These are phyloP conservation scores for Chloroceryle amazona DNA, from an alignment of 2,797 vertebrate genomes.

Conservation along the genomic window DNA sequence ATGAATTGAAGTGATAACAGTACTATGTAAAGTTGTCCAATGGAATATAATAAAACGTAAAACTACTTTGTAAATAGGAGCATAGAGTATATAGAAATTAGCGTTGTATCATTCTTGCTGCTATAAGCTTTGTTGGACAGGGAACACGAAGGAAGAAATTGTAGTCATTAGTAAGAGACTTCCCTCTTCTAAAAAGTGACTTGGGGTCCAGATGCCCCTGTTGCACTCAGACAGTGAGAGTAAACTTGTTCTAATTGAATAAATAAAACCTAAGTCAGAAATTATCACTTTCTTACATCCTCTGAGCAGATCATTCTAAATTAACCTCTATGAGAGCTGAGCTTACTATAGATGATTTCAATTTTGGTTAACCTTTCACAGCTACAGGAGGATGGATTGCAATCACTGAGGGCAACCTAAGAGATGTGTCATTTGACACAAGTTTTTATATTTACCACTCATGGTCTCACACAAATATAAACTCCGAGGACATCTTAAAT, in stretches of 20 bases:
- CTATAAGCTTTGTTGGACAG: neutral
- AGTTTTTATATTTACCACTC: neutral
- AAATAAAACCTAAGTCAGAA: neutral
- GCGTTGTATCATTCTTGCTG: constrained; percentile 37
- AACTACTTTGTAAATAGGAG: constrained; percentile 76
- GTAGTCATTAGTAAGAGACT: neutral
- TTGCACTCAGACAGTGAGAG: neutral
- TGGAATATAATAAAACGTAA: constrained; percentile 82
- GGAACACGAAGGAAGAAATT: neutral
- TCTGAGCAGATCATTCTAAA: neutral
- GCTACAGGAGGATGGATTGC: neutral
- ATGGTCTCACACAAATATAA: neutral
- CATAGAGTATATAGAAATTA: constrained; percentile 55
- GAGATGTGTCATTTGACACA: rapidly evolving
- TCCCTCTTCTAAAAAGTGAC: neutral
- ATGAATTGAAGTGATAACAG: neutral
- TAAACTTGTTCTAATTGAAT: neutral
- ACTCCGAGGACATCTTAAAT: neutral
- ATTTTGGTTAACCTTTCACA: neutral
- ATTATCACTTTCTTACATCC: neutral
- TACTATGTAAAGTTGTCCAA: constrained; percentile 80
- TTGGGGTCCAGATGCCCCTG: neutral
- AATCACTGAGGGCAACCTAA: neutral
- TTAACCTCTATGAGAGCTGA: neutral
- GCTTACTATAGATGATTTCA: neutral